Evolutionary conservation across 1,140 invertebrate species (phyloP).

Genomic region (Heliothis virescens): DNA sequence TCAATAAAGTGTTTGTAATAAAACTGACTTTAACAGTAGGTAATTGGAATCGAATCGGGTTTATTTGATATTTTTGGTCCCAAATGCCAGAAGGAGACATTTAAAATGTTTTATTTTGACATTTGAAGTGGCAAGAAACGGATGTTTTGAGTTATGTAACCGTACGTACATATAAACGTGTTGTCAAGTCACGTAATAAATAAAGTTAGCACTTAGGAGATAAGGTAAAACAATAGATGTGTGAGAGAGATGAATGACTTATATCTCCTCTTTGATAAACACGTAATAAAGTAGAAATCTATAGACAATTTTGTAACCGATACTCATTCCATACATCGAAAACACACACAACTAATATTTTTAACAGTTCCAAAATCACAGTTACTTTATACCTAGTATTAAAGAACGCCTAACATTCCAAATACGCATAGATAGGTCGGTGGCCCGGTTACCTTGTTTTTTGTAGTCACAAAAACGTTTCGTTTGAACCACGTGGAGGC

Average conservation of each 20-base stretch:
- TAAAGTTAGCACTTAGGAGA: constrained; percentile 21
- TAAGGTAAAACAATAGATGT: constrained; percentile 27
- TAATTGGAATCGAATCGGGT: constrained; percentile 29
- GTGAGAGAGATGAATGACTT: no score
- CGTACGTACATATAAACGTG: neutral
- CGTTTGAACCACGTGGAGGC: neutral
- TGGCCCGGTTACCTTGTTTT: constrained; percentile 44
- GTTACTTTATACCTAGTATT: no score
- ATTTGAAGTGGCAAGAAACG: constrained; percentile 3
- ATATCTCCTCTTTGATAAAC: no score
- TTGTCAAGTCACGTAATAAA: neutral
- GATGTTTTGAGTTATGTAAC: neutral
- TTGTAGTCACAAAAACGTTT: constrained; percentile 1
- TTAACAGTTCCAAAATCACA: no score
- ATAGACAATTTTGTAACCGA: no score
- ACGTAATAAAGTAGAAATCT: no score
- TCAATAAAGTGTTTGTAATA: neutral
- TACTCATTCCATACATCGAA: no score
- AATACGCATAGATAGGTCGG: constrained; percentile 25
- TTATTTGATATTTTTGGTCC: constrained; percentile 31
- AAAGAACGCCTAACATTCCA: neutral
- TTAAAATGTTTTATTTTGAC: constrained; percentile 27
- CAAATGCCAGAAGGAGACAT: constrained; percentile 28
- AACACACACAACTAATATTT: no score
- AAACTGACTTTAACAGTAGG: constrained; percentile 18